phyloP scores from a whole-genome alignment of 2,113 vertebrate species.

The Crotophaga sulcirostris region DNA sequence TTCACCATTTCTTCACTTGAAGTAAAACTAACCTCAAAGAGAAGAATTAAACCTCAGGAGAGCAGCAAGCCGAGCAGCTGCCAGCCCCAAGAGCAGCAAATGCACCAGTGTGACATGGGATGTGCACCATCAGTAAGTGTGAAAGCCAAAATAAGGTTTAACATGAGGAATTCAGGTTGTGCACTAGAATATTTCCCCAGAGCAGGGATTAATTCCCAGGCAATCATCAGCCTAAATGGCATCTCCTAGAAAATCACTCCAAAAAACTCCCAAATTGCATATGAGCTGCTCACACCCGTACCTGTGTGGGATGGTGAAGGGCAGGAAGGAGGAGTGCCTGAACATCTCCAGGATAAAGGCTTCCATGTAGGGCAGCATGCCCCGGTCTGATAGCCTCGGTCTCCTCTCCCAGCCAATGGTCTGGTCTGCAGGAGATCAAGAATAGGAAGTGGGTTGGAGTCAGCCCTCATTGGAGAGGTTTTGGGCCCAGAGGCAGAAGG shows the following conservation, averaged over 20 bases:
- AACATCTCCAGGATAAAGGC: conserved; percentile 91
- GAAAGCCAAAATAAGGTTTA: neutral
- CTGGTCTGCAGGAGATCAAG: conserved; percentile 68
- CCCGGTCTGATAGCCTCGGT: conserved; percentile 80
- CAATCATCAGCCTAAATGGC: neutral
- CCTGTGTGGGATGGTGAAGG: conserved; percentile 95
- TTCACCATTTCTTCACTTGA: too few relatives aligned
- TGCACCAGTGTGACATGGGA: neutral
- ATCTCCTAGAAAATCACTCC: neutral
- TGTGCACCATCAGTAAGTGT: rapidly evolving
- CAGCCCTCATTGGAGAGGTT: neutral
- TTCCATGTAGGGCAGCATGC: conserved; percentile 80
- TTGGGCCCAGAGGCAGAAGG: rapidly evolving
- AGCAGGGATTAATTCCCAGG: neutral
- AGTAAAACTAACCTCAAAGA: neutral
- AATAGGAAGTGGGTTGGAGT: neutral
- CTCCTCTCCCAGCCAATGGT: conserved; percentile 77
- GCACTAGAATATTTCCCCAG: neutral
- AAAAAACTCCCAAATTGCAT: rapidly evolving
- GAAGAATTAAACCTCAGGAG: neutral
- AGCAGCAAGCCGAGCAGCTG: neutral
- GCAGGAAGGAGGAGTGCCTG: conserved; percentile 88
- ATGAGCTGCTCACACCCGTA: neutral
- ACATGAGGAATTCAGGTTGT: neutral
- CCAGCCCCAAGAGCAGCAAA: neutral